Evolutionary conservation across 2,888 invertebrate genomes (phyloP).

Genomic region (Trachelus troglodyta): DNA sequence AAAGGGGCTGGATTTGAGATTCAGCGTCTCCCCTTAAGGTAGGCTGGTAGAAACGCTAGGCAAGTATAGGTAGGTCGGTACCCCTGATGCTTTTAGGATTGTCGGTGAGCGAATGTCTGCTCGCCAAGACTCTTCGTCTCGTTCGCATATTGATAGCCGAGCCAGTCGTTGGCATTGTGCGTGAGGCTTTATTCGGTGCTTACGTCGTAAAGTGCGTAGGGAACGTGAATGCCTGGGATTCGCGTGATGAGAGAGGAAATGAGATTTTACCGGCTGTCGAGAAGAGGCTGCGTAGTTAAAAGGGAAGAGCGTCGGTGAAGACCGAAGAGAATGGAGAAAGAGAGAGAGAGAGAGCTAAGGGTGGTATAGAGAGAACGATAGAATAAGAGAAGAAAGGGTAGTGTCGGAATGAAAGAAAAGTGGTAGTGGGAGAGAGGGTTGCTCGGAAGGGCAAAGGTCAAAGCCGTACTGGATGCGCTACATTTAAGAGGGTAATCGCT

Average conservation of each 20-base stretch:
- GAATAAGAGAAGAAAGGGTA: background rate
- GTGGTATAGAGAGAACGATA: background rate
- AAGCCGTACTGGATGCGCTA: background rate
- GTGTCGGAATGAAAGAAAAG: background rate
- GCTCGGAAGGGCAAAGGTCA: background rate
- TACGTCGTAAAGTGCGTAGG: background rate
- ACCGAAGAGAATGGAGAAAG: background rate
- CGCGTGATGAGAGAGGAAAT: background rate
- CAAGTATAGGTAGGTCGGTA: background rate
- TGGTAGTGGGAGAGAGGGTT: background rate
- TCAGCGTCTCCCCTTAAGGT: background rate
- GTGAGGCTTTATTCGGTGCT: background rate
- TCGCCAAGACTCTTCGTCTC: background rate
- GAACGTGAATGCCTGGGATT: background rate
- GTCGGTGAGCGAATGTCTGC: background rate
- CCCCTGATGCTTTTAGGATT: background rate
- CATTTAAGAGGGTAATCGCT: background rate
- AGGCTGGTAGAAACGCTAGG: background rate
- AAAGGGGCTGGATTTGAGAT: background rate
- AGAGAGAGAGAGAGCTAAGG: background rate
- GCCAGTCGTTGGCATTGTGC: background rate
- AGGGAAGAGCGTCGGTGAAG: background rate
- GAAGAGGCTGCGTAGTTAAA: background rate
- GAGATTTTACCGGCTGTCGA: background rate
- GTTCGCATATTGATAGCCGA: background rate